Conservation (phyloP, 2,113 vertebrate species). For the Origma solitaria region DNA sequence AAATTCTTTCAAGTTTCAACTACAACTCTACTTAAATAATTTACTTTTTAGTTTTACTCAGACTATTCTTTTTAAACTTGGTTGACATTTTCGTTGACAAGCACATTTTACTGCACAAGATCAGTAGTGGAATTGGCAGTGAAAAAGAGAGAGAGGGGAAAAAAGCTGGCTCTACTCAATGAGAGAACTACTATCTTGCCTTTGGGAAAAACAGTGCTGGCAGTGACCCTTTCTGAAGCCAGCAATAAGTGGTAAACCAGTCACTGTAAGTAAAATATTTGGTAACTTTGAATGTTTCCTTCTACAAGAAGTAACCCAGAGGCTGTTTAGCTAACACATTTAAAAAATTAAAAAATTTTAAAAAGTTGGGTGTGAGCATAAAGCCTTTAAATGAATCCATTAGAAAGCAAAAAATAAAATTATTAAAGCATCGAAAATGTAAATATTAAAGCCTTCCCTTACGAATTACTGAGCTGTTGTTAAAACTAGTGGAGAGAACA, state of each 20-base stretch:
- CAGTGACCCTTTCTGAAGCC: conserved; percentile 44
- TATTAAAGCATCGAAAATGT: conserved; percentile 5
- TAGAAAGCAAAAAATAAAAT: background rate
- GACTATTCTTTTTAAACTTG: conserved; percentile 79
- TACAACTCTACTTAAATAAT: conserved; percentile 85
- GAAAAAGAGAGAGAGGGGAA: conserved; percentile 17
- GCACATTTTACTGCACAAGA: conserved; percentile 72
- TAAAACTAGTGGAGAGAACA: background rate
- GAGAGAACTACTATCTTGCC: conserved; percentile 54
- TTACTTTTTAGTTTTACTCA: conserved; percentile 80
- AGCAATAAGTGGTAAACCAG: conserved; percentile 36
- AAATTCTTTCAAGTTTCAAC: conserved; percentile 82
- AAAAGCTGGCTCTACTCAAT: conserved; percentile 43
- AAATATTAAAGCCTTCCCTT: conserved; percentile 1
- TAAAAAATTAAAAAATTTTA: no score
- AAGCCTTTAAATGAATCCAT: conserved; percentile 36
- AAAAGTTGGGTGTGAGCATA: background rate
- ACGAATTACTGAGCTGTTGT: background rate
- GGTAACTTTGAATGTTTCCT: background rate
- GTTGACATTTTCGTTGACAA: conserved; percentile 79
- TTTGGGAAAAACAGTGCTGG: conserved; percentile 44
- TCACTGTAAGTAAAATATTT: conserved; percentile 48
- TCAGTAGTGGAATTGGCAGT: conserved; percentile 67
- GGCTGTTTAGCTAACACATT: background rate
- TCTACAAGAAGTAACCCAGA: background rate